A percentile compares a stretch with the other conserved stretches of the same genome.
These are phyloP conservation scores for Bombyx huttoni DNA, from an alignment of 2,888 invertebrate species.

Conservation along the genomic window DNA sequence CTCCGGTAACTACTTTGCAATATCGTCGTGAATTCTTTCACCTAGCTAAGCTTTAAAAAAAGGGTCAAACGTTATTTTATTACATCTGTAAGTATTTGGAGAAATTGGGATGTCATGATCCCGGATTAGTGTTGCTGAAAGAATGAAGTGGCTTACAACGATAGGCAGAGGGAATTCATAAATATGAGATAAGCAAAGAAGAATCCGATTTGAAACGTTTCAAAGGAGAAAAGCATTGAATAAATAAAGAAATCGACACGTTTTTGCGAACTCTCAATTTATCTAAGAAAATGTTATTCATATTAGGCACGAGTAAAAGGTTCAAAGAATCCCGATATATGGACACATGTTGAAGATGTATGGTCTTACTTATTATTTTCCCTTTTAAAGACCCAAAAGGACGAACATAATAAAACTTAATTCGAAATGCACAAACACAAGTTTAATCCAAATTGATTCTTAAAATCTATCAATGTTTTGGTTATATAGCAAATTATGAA, in stretches of 20 bases:
- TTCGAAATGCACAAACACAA: neutral
- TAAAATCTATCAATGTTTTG: neutral
- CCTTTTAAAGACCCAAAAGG: slow-evolving; percentile 6
- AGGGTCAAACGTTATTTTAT: no score
- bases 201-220: slow-evolving; percentile 47
- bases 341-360: slow-evolving; percentile 44
- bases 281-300: slow-evolving; percentile 63
- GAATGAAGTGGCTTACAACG: slow-evolving; percentile 36
- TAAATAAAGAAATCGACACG: slow-evolving; percentile 69
- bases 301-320: slow-evolving; percentile 48
- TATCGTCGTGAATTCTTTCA: no score
- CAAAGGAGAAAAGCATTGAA: slow-evolving; percentile 61
- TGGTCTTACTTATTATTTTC: slow-evolving; percentile 44
- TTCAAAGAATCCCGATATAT: slow-evolving; percentile 47
- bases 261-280: slow-evolving; percentile 64
- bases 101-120: no score
- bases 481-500: neutral
- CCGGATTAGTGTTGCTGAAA: slow-evolving; percentile 21
- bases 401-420: neutral
- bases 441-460: neutral
- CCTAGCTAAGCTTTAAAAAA: no score
- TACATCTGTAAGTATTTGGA: no score
- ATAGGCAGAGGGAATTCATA: slow-evolving; percentile 50
- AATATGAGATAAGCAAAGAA: slow-evolving; percentile 52
- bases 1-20: no score